Evolutionary conservation across 2,888 invertebrate species (phyloP).

Genomic region (Megamerina dolium): DNA sequence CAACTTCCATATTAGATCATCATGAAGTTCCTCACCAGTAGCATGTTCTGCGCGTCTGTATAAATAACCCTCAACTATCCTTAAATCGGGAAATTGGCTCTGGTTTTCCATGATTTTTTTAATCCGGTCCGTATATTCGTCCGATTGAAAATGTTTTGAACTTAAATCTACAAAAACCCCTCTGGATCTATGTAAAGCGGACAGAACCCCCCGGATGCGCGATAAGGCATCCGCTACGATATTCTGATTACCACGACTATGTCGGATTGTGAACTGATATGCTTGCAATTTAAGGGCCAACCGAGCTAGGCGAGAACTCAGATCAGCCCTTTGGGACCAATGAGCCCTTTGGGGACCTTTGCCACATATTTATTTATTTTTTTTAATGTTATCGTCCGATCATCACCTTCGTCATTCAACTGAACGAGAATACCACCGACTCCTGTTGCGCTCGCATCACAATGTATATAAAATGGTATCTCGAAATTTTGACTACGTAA

Average conservation of each 20-base stretch:
- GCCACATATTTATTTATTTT: too few relatives aligned
- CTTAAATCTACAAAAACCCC: slow-evolving; percentile 10
- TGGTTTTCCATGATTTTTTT: slow-evolving; percentile 2
- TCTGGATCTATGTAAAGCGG: neutral
- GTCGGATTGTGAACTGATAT: neutral
- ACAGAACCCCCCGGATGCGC: too few relatives aligned
- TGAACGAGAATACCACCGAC: too few relatives aligned
- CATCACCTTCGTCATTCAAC: too few relatives aligned
- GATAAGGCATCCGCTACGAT: slow-evolving; percentile 6
- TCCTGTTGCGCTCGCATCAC: too few relatives aligned
- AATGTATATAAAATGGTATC: too few relatives aligned
- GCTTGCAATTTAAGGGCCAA: slow-evolving; percentile 2
- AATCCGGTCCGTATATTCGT: neutral
- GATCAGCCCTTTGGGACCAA: too few relatives aligned
- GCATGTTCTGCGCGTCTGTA: slow-evolving; percentile 5
- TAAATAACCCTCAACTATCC: slow-evolving; percentile 6
- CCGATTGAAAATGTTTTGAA: slow-evolving; percentile 8
- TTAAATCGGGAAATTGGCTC: slow-evolving; percentile 7
- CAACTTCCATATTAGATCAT: slow-evolving; percentile 10
- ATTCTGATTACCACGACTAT: slow-evolving; percentile 2
- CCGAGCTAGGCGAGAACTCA: slow-evolving; percentile 1
- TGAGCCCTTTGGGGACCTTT: too few relatives aligned
- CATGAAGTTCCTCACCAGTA: slow-evolving; percentile 3
- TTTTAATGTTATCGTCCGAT: too few relatives aligned
- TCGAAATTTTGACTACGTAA: too few relatives aligned